Evolutionary conservation across 2,888 invertebrate species (phyloP).

Genomic region (Biston betularia): DNA sequence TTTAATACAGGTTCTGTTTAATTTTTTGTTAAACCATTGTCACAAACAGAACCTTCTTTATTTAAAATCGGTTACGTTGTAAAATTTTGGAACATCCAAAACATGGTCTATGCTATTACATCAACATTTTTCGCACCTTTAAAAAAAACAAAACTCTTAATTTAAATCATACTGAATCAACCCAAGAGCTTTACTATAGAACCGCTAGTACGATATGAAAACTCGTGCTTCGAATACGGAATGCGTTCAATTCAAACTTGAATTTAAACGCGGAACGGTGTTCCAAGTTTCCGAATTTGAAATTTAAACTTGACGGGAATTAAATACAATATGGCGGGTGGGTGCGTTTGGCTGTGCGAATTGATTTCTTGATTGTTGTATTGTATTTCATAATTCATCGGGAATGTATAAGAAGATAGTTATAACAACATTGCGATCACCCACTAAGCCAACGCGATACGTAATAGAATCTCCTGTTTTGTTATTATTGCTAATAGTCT

Average conservation of each 20-base stretch:
- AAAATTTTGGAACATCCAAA: no score
- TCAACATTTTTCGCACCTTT: background rate
- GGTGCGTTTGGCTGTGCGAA: slow-evolving; percentile 30
- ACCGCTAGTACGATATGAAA: slow-evolving; percentile 72
- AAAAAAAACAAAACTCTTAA: slow-evolving; percentile 12
- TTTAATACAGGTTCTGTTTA: no score
- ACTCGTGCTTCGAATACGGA: slow-evolving; percentile 80
- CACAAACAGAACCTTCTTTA: background rate
- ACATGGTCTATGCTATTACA: no score
- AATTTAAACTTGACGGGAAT: slow-evolving; percentile 82
- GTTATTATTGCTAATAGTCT: no score
- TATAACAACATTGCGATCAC: no score
- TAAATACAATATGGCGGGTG: slow-evolving; percentile 75
- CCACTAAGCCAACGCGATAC: no score
- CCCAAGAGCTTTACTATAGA: slow-evolving; percentile 53
- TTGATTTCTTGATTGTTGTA: slow-evolving; percentile 22
- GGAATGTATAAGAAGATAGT: no score
- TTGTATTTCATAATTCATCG: no score
- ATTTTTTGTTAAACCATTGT: no score
- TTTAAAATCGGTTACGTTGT: background rate
- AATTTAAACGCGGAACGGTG: slow-evolving; percentile 78
- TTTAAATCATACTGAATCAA: slow-evolving; percentile 54
- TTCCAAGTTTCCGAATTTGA: slow-evolving; percentile 81
- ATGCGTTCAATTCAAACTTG: slow-evolving; percentile 81
- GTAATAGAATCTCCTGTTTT: no score